A percentile compares a stretch with the other conserved stretches of the same genome.
phyloP scores from a whole-genome alignment of 2,797 vertebrate genomes.

The Erethizon dorsatum region DNA sequence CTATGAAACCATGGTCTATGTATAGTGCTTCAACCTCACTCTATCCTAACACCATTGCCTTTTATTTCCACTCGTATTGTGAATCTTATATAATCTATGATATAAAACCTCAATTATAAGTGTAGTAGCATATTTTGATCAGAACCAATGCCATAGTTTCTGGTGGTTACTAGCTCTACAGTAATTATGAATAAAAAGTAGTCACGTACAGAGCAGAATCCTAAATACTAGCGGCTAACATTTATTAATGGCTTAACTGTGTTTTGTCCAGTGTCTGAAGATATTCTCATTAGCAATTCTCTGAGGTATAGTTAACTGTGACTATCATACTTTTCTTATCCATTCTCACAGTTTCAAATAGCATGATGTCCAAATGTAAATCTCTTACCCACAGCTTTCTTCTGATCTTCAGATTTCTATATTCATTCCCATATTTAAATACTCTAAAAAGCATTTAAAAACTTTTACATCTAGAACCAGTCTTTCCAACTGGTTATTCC shows the following conservation, averaged over 20 bases:
- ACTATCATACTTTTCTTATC: neutral
- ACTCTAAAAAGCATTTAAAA: neutral
- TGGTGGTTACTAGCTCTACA: neutral
- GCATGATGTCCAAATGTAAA: neutral
- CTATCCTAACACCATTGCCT: neutral
- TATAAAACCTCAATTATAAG: neutral
- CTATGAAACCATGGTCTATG: neutral
- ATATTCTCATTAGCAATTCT: neutral
- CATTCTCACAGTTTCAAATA: constrained; percentile 40
- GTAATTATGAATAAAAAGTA: constrained; percentile 47
- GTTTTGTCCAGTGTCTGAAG: constrained; percentile 1
- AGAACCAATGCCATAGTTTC: neutral
- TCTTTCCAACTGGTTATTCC: neutral
- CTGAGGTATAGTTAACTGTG: neutral
- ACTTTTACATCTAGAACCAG: neutral
- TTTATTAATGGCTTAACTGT: constrained; percentile 40
- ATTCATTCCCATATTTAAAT: neutral
- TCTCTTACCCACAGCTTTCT: neutral
- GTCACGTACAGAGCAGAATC: neutral
- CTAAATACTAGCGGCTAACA: neutral
- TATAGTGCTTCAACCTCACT: neutral
- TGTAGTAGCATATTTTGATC: constrained; percentile 32
- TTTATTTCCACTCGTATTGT: neutral
- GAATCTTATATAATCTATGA: neutral
- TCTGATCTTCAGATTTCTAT: neutral